A percentile compares a stretch with the other conserved stretches of the same genome.
These are phyloP conservation scores for Ariopsis seemanni DNA, from an alignment of 2,113 vertebrate genomes.

Conservation along the genomic window DNA sequence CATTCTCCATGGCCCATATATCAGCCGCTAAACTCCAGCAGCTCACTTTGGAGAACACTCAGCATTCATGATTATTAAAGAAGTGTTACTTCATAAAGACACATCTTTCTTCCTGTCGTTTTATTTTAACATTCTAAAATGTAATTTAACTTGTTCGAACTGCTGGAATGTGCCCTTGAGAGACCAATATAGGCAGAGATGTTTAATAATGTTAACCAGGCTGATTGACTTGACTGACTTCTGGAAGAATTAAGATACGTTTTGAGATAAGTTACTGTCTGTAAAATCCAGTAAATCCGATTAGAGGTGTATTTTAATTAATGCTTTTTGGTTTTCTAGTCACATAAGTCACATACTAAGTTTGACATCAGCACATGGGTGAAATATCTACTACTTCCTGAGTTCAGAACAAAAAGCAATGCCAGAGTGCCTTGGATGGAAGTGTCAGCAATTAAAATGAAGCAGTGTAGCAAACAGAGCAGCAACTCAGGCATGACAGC, in stretches of 20 bases:
- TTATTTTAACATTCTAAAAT: background rate
- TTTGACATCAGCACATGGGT: background rate
- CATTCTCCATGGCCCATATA: constrained; percentile 42
- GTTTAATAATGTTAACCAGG: background rate
- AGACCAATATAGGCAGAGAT: background rate
- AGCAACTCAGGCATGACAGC: constrained; percentile 35
- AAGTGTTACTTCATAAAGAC: background rate
- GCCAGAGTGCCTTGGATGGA: constrained; percentile 25
- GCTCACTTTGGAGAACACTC: constrained; percentile 2
- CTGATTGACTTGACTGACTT: background rate
- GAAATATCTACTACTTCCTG: background rate
- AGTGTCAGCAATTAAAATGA: constrained; percentile 38
- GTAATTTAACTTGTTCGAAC: background rate
- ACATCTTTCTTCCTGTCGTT: background rate
- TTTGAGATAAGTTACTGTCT: background rate
- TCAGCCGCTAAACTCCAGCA: constrained; percentile 9
- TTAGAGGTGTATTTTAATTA: background rate
- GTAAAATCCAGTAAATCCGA: constrained; percentile 2
- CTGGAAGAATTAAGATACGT: background rate
- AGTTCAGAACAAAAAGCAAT: background rate
- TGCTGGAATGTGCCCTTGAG: background rate
- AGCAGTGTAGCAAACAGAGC: constrained; percentile 33
- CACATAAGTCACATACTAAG: constrained; percentile 10
- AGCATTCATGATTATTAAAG: constrained; percentile 9
- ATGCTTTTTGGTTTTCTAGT: background rate